Evolutionary conservation across 1,140 invertebrate genomes (phyloP).

Genomic region (Magallana angulata): DNA sequence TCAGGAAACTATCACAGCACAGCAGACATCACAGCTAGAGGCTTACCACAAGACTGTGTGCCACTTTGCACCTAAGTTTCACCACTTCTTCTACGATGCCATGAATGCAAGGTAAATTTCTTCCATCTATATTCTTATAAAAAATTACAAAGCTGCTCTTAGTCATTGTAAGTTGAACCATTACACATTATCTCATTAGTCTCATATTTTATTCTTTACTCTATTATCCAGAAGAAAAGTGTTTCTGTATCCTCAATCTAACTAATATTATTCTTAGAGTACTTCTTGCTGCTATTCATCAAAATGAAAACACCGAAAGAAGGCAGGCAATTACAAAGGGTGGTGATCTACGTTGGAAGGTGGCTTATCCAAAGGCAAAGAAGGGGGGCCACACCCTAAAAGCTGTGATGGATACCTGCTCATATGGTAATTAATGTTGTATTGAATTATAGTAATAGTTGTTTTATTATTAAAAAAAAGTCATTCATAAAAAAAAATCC

Average conservation of each 20-base stretch:
- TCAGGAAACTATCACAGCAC: conserved; percentile 26
- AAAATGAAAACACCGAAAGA: conserved; percentile 29
- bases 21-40: conserved; percentile 34
- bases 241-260: too few species aligned
- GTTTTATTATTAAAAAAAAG: too few species aligned
- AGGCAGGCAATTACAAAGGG: neutral
- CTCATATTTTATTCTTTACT: too few species aligned
- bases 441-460: too few species aligned
- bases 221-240: too few species aligned
- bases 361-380: conserved; percentile 39
- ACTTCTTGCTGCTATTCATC: conserved; percentile 13
- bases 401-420: neutral
- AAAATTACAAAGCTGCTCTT: neutral
- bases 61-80: conserved; percentile 26
- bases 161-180: too few species aligned
- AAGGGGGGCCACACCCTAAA: conserved; percentile 12
- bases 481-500: too few species aligned
- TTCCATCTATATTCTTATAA: neutral
- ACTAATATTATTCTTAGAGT: neutral
- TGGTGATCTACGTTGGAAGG: neutral
- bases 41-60: conserved; percentile 38
- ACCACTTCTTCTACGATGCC: conserved; percentile 23
- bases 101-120: neutral
- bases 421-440: conserved; percentile 29
- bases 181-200: too few species aligned